Evolutionary conservation across 1,140 invertebrate species (phyloP).

Genomic region (Drosophila fuyamai): DNA sequence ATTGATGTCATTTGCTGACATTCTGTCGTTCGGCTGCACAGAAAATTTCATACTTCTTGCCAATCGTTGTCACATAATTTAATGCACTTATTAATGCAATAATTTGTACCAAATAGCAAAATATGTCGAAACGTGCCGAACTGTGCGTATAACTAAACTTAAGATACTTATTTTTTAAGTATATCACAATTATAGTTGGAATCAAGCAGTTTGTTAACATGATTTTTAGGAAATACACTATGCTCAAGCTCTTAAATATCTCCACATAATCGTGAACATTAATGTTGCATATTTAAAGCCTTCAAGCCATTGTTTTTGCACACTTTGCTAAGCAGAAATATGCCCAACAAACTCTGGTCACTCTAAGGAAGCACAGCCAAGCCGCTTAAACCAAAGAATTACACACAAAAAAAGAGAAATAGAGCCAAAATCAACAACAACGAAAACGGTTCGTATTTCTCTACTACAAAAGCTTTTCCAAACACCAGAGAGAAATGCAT

Average conservation of each 20-base stretch:
- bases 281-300: constrained; percentile 11
- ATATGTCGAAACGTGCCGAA: too few species aligned
- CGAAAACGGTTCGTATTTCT: constrained; percentile 60
- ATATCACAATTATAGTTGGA: too few species aligned
- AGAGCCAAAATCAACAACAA: constrained; percentile 28
- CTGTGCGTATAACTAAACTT: too few species aligned
- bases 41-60: too few species aligned
- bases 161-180: too few species aligned
- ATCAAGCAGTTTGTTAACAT: too few species aligned
- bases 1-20: constrained; percentile 55
- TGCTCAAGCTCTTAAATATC: background rate
- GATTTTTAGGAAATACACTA: too few species aligned
- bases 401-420: constrained; percentile 2
- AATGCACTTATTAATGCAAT: background rate
- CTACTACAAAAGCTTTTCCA: constrained; percentile 78
- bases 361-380: constrained; percentile 58
- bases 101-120: too few species aligned
- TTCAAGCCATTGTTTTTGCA: constrained; percentile 11
- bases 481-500: constrained; percentile 16
- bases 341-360: constrained; percentile 58
- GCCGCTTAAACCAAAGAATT: constrained; percentile 65
- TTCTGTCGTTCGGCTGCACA: background rate
- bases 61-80: background rate
- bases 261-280: background rate
- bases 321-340: constrained; percentile 34